Conservation (phyloP, 1,140 invertebrate species). For the Oryctes rhinoceros region DNA sequence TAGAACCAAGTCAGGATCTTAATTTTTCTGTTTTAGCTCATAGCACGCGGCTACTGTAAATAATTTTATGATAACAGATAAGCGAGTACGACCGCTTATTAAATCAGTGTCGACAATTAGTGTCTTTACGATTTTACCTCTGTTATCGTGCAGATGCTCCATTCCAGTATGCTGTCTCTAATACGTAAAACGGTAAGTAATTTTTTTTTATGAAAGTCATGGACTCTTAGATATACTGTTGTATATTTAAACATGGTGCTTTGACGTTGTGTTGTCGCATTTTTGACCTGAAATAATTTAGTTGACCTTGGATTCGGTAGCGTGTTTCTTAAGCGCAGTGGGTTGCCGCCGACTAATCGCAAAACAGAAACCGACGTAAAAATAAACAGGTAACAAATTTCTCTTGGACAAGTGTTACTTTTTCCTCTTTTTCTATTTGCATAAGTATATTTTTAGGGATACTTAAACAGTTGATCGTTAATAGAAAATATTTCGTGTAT, state of each 20-base stretch:
- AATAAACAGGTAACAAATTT: too few relatives aligned
- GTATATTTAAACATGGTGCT: not conserved
- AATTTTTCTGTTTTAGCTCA: constrained; percentile 3
- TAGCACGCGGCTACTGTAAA: not conserved
- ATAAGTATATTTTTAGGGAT: not conserved
- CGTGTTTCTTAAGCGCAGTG: not conserved
- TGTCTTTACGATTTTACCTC: not conserved
- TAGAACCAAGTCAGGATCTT: not conserved
- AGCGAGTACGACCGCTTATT: not conserved
- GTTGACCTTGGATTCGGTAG: constrained; percentile 10
- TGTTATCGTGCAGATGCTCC: not conserved
- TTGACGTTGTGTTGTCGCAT: constrained; percentile 1
- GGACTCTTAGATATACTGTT: not conserved
- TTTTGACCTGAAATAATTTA: not conserved
- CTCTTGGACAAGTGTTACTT: too few relatives aligned
- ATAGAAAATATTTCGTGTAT: too few relatives aligned
- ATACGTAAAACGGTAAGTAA: constrained; percentile 24
- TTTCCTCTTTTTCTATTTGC: not conserved
- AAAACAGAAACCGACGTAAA: not conserved
- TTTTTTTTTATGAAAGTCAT: not conserved
- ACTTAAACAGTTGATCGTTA: too few relatives aligned
- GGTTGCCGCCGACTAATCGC: not conserved
- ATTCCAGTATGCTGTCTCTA: constrained; percentile 2
- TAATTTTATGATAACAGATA: constrained; percentile 21
- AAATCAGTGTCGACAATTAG: not conserved